Base-by-base conservation (phyloP, 2,113 vertebrate genomes). In the Grallaria varia region DNA sequence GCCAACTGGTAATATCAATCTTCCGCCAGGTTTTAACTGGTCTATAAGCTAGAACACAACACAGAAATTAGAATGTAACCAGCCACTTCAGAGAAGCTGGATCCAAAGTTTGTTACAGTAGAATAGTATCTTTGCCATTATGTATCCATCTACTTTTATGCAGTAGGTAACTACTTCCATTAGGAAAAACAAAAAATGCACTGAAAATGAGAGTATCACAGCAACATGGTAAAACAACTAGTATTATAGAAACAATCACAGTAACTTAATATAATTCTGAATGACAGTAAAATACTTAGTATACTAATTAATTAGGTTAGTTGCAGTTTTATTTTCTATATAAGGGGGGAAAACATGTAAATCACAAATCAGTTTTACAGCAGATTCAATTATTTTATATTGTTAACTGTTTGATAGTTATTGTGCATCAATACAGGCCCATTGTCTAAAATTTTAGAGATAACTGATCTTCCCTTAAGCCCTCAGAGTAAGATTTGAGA, bases 11-110 rank as follows among this genome's bases (percentile, higher is more conserved):
- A 99, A 96, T 96, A 99, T 99, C 97, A 99, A 98, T 71, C 99
- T 99, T 81, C 99, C 99, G 9, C 99, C 99, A 24, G 99, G 99
- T 97, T 99, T 99, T 97, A 99, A 97, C 97, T 99, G 99, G 94
- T 99, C 99, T 98, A 99, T 98, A 83, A 99, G 98, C 99, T 99
- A 91, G 59, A 97, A 96, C n/a, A 95, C 86, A 96, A 76, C 83
- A 95, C 79, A 97, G 80, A 96, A 95, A 80, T 96, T 89, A 96
- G 52, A 96, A 94, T 68, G 95, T 80, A 94, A 64, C 87, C 68
- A 82, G 96, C 87, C 71, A 75, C 78, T 78, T 79, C 91, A 89
- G 24, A 90, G 69, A 83, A 89, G 76, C 75, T 84, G 78, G 72
- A 79, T 83, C 72, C 78, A 78, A 89, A 91, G 35, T 88, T 94